These are phyloP conservation scores for Hyles euphorbiae DNA, from an alignment of 1,140 invertebrate species.

Conservation along the genomic window DNA sequence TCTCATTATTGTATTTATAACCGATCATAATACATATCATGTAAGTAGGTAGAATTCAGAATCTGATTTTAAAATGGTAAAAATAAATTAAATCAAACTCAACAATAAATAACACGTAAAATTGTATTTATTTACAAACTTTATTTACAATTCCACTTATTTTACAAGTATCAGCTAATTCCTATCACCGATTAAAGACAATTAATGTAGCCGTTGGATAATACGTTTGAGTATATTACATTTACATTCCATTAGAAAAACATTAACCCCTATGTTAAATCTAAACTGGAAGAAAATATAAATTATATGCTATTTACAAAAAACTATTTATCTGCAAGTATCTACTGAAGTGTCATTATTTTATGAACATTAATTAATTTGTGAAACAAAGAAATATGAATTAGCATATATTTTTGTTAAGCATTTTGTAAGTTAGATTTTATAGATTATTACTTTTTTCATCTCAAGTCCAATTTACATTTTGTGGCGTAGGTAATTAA, in stretches of 20 bases:
- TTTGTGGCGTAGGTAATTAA: no score
- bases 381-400: background rate
- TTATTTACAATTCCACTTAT: slow-evolving; percentile 41
- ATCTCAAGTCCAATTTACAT: no score
- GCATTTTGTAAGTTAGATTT: background rate
- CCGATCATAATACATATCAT: no score
- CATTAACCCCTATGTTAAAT: slow-evolving; percentile 7
- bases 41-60: no score
- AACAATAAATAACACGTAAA: slow-evolving; percentile 50
- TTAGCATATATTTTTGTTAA: background rate
- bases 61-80: no score
- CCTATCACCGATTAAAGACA: slow-evolving; percentile 10
- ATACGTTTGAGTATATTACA: slow-evolving; percentile 14
- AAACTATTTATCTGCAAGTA: background rate
- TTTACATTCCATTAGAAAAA: slow-evolving; percentile 14
- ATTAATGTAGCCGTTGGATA: slow-evolving; percentile 11
- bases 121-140: slow-evolving; percentile 63
- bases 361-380: background rate
- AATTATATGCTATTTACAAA: slow-evolving; percentile 9
- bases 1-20: no score
- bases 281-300: slow-evolving; percentile 11
- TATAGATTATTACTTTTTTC: background rate
- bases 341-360: background rate
- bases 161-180: slow-evolving; percentile 12
- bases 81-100: slow-evolving; percentile 14